These are phyloP conservation scores for Ecliptopera silaceata DNA, from an alignment of 2,888 invertebrate genomes.

Conservation along the genomic window DNA sequence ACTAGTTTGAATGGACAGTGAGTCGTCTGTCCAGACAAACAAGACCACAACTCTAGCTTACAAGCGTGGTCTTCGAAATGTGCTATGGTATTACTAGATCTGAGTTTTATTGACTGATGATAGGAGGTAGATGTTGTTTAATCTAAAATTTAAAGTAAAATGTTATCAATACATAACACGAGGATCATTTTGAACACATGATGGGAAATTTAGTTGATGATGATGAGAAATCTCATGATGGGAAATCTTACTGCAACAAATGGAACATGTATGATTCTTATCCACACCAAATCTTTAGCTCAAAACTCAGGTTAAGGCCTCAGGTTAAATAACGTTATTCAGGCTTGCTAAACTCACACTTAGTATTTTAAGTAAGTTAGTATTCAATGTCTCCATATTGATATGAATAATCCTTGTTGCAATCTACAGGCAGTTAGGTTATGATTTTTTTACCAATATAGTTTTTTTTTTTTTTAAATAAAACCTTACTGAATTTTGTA, in stretches of 20 bases:
- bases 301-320: not conserved
- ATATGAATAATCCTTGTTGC: not conserved
- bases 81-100: slow-evolving; percentile 49
- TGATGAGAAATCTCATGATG: no score
- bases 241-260: no score
- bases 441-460: no score
- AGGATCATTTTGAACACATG: no score
- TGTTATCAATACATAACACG: no score
- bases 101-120: no score
- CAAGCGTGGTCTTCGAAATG: slow-evolving; percentile 60
- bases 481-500: no score
- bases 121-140: no score
- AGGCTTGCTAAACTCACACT: not conserved
- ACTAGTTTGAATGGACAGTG: slow-evolving; percentile 38
- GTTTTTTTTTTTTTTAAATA: no score
- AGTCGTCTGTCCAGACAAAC: slow-evolving; percentile 48
- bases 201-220: no score
- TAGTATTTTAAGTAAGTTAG: slow-evolving; percentile 5
- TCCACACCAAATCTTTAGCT: not conserved
- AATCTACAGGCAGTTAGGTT: not conserved
- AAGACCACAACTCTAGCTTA: slow-evolving; percentile 45
- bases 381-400: not conserved
- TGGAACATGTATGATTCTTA: no score
- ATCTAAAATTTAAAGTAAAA: no score
- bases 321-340: not conserved